phyloP scores from a whole-genome alignment of 2,888 invertebrate species.

The Trachelus stipa region DNA sequence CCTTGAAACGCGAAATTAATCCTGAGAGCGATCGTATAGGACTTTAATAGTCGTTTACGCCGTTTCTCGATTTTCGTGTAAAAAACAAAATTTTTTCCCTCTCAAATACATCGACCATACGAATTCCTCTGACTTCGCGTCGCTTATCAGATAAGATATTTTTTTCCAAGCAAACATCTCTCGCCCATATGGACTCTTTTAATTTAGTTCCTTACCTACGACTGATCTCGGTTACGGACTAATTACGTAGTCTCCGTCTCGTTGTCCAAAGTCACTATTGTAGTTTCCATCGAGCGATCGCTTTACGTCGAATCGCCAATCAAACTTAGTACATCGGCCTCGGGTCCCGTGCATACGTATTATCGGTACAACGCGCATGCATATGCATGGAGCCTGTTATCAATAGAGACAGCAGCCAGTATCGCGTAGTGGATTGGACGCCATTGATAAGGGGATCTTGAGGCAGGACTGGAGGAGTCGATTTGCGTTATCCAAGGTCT shows the following conservation, averaged over 20 bases:
- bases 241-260: not conserved
- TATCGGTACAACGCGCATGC: not conserved
- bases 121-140: not conserved
- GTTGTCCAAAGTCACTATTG: not conserved
- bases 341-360: not conserved
- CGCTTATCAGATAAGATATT: not conserved
- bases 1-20: too few species aligned
- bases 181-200: not conserved
- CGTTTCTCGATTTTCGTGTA: too few species aligned
- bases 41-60: too few species aligned
- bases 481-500: not conserved
- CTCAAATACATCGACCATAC: too few species aligned
- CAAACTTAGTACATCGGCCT: not conserved
- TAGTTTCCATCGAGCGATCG: not conserved
- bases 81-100: too few species aligned
- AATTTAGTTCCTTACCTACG: not conserved
- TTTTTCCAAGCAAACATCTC: not conserved
- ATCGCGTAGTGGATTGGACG: not conserved
- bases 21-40: too few species aligned
- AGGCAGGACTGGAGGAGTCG: not conserved
- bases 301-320: not conserved
- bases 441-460: not conserved
- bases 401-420: not conserved
- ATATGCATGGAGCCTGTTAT: not conserved
- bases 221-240: too few species aligned